Evolutionary conservation across 2,113 vertebrate species (phyloP), one percentile per base, ranked within the genome.

Genomic region (Mesembrinibis cayennensis): DNA sequence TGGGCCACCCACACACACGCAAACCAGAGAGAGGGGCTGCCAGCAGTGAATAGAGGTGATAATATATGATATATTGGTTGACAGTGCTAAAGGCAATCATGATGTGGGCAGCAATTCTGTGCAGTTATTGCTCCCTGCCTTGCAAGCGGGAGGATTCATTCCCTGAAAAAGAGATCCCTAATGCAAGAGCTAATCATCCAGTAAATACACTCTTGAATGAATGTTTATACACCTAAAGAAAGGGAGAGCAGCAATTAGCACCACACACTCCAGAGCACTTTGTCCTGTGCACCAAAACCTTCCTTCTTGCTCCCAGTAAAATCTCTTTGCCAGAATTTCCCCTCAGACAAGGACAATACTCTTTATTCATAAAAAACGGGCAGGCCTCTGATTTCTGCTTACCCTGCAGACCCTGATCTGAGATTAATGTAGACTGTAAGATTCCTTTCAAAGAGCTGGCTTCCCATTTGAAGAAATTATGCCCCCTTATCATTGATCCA

Each of bases 401-500:
- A 95, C 66, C 77, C 96, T 86, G 87, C 77, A 96, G 89, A 91
- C 93, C 82, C 82, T 62, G 92, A 88, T 91, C 86, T 87, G 91
- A 95, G 95, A 76, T 90, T 85, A 95, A 94, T 94, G 78, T 67
- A 86, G 86, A 91, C 76, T 93, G 72, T 52, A 93, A 96, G 96
- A 94, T 95, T 97, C 89, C 82, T 95, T 97, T 97, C 97, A 98
- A 97, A 98, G 98, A 95, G 94, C 92, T 96, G 96, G 70, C 85
- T 97, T 97, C 63, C 79, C 97, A 97, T 97, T 96, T 97, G 97
- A 97, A 97, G 96, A 96, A 97, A 96, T 93, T 91, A 92, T 97
- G 97, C 83, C 95, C 94, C 85, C 96, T 98, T 98, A 97, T 98
- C 97, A 98, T 93, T 98, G 96, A 98, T 98, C 97, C 90, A 96